Percentiles rank a stretch among this genome's conserved stretches.
These are phyloP conservation scores for Cassiopea xamachana DNA, from an alignment of 30 jellyfish, hydroid and myxozoan species.

Conservation along the genomic window DNA sequence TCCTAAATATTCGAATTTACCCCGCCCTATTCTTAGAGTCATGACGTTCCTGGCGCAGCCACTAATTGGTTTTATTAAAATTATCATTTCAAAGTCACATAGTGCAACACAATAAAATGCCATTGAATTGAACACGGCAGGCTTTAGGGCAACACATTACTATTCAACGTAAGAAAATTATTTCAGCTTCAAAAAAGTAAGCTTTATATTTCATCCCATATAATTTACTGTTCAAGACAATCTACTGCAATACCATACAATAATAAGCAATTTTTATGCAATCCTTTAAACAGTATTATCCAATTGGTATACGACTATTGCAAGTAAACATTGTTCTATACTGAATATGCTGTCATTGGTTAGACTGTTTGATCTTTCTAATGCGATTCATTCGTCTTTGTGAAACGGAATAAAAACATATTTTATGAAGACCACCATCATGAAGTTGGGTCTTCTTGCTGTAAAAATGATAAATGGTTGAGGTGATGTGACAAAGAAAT, in stretches of 20 bases:
- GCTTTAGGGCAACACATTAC: too few species aligned
- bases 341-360: not conserved
- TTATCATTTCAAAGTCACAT: not conserved
- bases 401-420: not conserved
- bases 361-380: not conserved
- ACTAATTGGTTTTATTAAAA: too few species aligned
- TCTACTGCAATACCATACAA: not conserved
- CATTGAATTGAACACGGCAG: too few species aligned
- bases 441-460: not conserved
- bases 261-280: not conserved
- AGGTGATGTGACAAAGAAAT: slow-evolving; percentile 27
- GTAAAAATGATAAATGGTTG: slow-evolving; percentile 27
- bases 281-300: not conserved
- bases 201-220: too few species aligned
- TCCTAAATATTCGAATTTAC: too few species aligned
- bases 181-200: too few species aligned
- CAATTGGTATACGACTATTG: not conserved
- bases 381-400: not conserved
- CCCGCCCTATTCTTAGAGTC: too few species aligned
- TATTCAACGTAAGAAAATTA: too few species aligned
- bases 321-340: not conserved
- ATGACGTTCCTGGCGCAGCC: too few species aligned
- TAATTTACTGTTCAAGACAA: not conserved
- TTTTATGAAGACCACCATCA: not conserved
- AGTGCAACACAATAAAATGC: not conserved